Conservation (phyloP, 2,113 vertebrate genomes). For the Barbus barbus region DNA sequence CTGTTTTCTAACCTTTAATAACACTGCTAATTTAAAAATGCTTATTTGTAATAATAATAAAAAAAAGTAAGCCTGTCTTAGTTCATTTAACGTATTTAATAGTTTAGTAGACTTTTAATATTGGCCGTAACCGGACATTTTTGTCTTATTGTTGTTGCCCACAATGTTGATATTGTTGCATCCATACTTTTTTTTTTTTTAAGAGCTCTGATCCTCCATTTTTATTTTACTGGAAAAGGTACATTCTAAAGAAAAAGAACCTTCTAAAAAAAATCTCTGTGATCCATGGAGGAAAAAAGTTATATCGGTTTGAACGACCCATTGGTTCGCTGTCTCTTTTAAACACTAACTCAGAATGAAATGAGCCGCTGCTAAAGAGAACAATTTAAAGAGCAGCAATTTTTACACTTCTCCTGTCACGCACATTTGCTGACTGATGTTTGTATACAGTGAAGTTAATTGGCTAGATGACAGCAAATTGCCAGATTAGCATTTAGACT, state of each 20-base stretch:
- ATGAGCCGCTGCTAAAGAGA: conserved; percentile 13
- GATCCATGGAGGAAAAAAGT: background rate
- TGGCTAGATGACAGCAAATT: conserved; percentile 40
- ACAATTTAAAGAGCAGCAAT: conserved; percentile 23
- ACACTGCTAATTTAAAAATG: too few relatives aligned
- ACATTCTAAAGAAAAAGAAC: background rate
- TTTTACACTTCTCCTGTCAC: background rate
- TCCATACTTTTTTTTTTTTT: background rate
- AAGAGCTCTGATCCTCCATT: too few relatives aligned
- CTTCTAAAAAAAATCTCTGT: too few relatives aligned
- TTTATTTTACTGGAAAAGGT: background rate
- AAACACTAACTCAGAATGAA: conserved; percentile 3
- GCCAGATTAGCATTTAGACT: conserved; percentile 31
- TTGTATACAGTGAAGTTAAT: conserved; percentile 36
- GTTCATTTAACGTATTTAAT: too few relatives aligned
- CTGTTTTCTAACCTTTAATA: too few relatives aligned
- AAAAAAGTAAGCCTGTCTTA: too few relatives aligned
- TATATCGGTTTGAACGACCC: background rate
- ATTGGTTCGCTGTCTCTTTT: background rate
- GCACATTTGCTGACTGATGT: conserved; percentile 34
- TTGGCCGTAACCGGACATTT: background rate
- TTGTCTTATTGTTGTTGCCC: background rate
- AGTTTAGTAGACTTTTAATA: background rate
- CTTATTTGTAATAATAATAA: too few relatives aligned
- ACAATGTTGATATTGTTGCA: background rate